Evolutionary conservation across 2,797 vertebrate genomes (phyloP).

Genomic region (Synanceia verrucosa): DNA sequence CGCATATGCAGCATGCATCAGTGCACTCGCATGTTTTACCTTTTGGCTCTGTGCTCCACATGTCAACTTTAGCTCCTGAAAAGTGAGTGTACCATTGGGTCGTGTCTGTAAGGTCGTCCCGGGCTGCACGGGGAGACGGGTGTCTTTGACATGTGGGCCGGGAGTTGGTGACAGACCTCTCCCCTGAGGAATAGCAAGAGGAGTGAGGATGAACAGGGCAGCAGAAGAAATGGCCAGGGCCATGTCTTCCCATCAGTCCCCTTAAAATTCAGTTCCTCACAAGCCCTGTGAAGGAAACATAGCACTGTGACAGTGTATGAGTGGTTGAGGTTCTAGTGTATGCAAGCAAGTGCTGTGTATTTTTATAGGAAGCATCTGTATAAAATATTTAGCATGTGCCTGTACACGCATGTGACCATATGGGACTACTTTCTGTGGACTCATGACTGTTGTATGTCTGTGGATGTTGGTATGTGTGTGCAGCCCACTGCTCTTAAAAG

Average conservation of each 20-base stretch:
- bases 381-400: constrained; percentile 23
- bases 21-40: constrained; percentile 20
- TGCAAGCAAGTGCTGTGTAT: background rate
- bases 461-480: background rate
- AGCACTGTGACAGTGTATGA: constrained; percentile 4
- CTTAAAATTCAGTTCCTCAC: constrained; percentile 8
- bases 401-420: constrained; percentile 15
- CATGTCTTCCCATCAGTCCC: constrained; percentile 35
- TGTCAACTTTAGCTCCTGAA: constrained; percentile 27
- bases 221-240: constrained; percentile 50
- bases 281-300: constrained; percentile 12
- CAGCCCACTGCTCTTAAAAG: no score
- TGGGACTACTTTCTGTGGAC: background rate
- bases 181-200: constrained; percentile 28
- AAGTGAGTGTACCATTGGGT: constrained; percentile 44
- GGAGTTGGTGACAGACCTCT: constrained; percentile 60
- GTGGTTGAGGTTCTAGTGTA: background rate
- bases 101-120: constrained; percentile 35
- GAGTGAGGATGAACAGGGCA: constrained; percentile 64
- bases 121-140: constrained; percentile 33
- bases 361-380: constrained; percentile 11
- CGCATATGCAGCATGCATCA: constrained; percentile 13
- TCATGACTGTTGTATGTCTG: constrained; percentile 3
- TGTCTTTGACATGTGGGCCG: constrained; percentile 64
- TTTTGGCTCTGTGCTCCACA: constrained; percentile 50